These are phyloP conservation scores for Polypterus senegalus DNA, from an alignment of 2,113 vertebrate genomes.

Conservation along the genomic window DNA sequence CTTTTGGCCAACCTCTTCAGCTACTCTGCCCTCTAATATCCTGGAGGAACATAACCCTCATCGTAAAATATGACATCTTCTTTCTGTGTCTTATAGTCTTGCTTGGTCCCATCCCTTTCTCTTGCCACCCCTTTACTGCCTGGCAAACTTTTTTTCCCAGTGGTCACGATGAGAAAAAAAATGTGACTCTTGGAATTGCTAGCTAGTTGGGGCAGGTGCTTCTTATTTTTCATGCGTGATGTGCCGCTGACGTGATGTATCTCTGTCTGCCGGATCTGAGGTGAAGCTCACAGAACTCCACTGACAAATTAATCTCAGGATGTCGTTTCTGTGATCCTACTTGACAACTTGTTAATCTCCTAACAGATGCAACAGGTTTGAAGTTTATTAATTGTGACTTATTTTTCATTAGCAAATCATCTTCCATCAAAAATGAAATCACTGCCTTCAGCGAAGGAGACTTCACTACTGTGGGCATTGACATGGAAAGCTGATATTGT, in stretches of 20 bases:
- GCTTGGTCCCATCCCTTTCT: too few species aligned
- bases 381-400: constrained; percentile 89
- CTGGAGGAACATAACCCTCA: too few species aligned
- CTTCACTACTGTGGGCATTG: constrained; percentile 31
- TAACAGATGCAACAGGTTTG: constrained; percentile 73
- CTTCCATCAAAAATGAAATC: constrained; percentile 71
- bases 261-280: constrained; percentile 38
- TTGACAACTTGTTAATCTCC: constrained; percentile 66
- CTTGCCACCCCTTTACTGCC: not conserved
- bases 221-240: not conserved
- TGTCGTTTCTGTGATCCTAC: constrained; percentile 44
- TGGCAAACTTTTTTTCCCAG: not conserved
- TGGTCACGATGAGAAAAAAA: not conserved
- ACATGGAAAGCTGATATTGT: constrained; percentile 5
- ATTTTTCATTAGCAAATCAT: constrained; percentile 88
- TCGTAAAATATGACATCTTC: too few species aligned
- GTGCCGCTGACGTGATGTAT: constrained; percentile 34
- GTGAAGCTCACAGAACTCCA: constrained; percentile 12
- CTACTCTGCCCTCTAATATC: too few species aligned
- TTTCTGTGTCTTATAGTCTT: too few species aligned
- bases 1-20: too few species aligned
- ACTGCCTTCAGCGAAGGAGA: constrained; percentile 40
- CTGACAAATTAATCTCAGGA: constrained; percentile 26
- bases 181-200: not conserved
- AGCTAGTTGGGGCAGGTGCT: not conserved